These are phyloP conservation scores for Isichthys henryi DNA, from an alignment of 2,113 vertebrate species.

Conservation along the genomic window DNA sequence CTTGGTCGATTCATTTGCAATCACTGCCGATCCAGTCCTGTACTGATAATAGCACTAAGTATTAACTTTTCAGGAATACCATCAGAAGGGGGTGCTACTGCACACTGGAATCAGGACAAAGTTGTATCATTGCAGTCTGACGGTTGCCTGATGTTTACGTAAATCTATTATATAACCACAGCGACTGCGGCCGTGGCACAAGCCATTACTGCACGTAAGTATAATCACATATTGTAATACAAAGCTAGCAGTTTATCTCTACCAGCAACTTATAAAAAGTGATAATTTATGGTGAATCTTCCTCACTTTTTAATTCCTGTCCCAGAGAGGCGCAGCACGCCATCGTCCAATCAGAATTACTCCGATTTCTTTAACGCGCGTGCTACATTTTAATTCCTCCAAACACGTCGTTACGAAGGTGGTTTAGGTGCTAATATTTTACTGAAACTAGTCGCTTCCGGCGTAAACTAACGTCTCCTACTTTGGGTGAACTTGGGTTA, in stretches of 20 bases:
- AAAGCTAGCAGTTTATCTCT: not conserved
- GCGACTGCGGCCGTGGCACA: not conserved
- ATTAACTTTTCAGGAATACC: not conserved
- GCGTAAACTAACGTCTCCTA: not conserved
- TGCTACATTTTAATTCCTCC: not conserved
- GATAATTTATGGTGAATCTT: not conserved
- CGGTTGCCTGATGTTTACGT: not conserved
- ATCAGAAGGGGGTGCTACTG: not conserved
- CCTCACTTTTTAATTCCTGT: not conserved
- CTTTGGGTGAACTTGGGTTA: not conserved
- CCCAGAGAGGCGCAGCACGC: not conserved
- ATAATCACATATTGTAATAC: not conserved
- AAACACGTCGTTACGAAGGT: not conserved
- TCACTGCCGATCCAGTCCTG: not conserved
- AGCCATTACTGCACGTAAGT: not conserved
- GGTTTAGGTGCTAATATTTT: not conserved
- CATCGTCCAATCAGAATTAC: not conserved
- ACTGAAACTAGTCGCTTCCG: not conserved
- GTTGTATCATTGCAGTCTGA: not conserved
- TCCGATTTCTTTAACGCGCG: not conserved
- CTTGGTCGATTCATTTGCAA: not conserved
- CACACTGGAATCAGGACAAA: not conserved
- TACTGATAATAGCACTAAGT: not conserved
- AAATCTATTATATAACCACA: not conserved
- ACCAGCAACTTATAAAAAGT: not conserved